These are phyloP conservation scores for Cybosia mesomella DNA, from an alignment of 2,888 invertebrate species.

Conservation along the genomic window DNA sequence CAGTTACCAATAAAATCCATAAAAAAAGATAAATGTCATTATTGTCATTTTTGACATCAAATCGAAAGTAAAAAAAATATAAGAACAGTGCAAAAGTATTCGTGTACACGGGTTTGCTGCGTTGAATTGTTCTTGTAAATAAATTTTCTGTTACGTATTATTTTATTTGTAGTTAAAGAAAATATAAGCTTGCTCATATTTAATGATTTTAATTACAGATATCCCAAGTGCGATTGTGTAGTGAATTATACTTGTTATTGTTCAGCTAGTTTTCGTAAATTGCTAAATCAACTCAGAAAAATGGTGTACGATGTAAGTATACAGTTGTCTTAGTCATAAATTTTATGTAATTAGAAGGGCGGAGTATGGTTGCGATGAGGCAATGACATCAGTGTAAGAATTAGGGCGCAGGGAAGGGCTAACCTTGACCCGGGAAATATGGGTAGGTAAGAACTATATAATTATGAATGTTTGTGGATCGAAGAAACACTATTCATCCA, in stretches of 20 bases:
- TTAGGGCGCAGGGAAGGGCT: conserved; percentile 40
- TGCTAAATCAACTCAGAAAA: conserved; percentile 40
- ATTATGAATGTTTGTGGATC: not conserved
- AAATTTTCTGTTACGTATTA: not conserved
- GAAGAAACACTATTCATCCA: not conserved
- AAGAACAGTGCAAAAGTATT: not conserved
- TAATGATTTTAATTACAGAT: conserved; percentile 17
- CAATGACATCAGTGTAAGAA: conserved; percentile 55
- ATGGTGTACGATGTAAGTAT: conserved; percentile 65
- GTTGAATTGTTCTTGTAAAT: not conserved
- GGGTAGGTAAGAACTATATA: not conserved
- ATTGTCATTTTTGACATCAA: not conserved
- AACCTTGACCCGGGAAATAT: conserved; percentile 31
- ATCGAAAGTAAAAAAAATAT: not conserved
- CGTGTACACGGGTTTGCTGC: not conserved
- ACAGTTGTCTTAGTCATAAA: conserved; percentile 17
- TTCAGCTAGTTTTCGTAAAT: conserved; percentile 16
- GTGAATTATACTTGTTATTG: not conserved
- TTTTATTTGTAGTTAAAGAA: not conserved
- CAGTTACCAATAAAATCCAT: too few relatives aligned
- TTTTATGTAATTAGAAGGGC: conserved; percentile 41
- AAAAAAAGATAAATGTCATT: not conserved
- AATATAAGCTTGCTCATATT: not conserved
- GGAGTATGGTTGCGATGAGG: conserved; percentile 30
- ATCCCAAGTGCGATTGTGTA: conserved; percentile 20